Conservation (phyloP, 2,888 invertebrate genomes). For the Dolichomitus sp. region DNA sequence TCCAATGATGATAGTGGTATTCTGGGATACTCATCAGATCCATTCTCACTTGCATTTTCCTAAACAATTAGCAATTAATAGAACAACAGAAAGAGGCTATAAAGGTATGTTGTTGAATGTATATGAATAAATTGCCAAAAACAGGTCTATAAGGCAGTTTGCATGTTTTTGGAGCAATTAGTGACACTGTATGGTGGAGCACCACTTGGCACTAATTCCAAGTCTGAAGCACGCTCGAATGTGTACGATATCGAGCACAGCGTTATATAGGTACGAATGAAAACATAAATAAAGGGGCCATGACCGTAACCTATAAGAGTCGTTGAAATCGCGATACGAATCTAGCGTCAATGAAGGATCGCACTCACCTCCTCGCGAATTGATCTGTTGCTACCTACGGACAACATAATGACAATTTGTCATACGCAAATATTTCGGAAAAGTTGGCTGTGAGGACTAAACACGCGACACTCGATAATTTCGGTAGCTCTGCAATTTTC, state of each 20-base stretch:
- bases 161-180: slow-evolving; percentile 6
- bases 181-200: background rate
- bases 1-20: slow-evolving; percentile 73
- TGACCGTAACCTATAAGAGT: slow-evolving; percentile 64
- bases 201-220: slow-evolving; percentile 14
- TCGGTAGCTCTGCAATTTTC: slow-evolving; percentile 55
- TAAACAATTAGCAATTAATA: slow-evolving; percentile 56
- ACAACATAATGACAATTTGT: slow-evolving; percentile 62
- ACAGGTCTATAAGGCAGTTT: background rate
- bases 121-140: background rate
- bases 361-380: slow-evolving; percentile 60
- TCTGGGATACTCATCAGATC: slow-evolving; percentile 75
- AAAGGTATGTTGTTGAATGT: background rate
- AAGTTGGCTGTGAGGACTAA: slow-evolving; percentile 22
- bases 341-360: background rate
- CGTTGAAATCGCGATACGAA: slow-evolving; percentile 5
- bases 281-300: slow-evolving; percentile 68
- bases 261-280: slow-evolving; percentile 52
- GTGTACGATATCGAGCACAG: slow-evolving; percentile 28
- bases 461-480: slow-evolving; percentile 39
- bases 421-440: slow-evolving; percentile 25
- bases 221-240: slow-evolving; percentile 18
- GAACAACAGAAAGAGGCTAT: background rate
- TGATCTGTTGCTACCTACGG: slow-evolving; percentile 58
- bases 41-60: slow-evolving; percentile 74